These are phyloP conservation scores for Acanthornis magna DNA, from an alignment of 2,797 vertebrate genomes.

Conservation along the genomic window DNA sequence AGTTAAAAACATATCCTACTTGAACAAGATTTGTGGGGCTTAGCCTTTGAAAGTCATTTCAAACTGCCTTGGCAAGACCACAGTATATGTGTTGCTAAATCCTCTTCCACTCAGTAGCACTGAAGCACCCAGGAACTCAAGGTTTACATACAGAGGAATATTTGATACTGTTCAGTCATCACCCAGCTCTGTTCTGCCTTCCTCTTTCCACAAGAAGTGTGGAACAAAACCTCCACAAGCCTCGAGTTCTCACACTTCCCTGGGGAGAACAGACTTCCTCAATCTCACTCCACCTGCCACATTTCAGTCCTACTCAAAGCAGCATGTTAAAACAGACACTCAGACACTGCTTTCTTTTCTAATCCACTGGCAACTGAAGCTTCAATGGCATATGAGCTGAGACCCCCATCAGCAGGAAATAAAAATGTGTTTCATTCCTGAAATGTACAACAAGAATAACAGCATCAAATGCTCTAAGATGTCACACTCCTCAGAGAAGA, in stretches of 20 bases:
- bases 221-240: not conserved
- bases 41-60: not conserved
- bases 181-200: not conserved
- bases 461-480: not conserved
- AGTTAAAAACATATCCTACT: not conserved
- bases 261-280: not conserved
- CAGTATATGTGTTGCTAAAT: not conserved
- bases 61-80: not conserved
- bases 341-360: not conserved
- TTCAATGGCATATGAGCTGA: rapidly evolving
- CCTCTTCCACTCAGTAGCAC: not conserved
- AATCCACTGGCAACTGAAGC: not conserved
- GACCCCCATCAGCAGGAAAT: not conserved
- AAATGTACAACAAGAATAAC: not conserved
- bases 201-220: not conserved
- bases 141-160: not conserved
- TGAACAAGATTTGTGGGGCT: not conserved
- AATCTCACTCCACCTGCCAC: not conserved
- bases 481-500: not conserved
- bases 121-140: not conserved
- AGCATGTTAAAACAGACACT: not conserved
- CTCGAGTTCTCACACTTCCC: not conserved
- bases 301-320: not conserved
- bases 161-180: not conserved
- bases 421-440: not conserved